These are phyloP conservation scores for Eclectus roratus DNA, from an alignment of 2,113 vertebrate species.

Conservation along the genomic window DNA sequence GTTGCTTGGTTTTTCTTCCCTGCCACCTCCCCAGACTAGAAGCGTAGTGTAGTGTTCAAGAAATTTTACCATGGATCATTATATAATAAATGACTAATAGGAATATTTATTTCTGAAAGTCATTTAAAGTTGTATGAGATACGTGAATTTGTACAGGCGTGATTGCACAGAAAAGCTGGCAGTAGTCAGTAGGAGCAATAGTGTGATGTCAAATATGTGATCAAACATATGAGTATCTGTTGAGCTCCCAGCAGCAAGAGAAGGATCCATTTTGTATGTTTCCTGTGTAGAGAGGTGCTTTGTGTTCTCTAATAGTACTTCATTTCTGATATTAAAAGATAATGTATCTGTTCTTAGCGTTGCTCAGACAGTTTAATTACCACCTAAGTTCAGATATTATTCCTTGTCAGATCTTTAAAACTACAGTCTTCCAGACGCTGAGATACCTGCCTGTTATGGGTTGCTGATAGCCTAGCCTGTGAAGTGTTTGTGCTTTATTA, in stretches of 20 bases:
- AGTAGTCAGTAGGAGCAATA: conserved; percentile 54
- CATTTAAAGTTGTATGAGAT: conserved; percentile 17
- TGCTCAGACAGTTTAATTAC: conserved; percentile 69
- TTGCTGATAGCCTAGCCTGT: conserved; percentile 26
- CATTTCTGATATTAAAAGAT: conserved; percentile 66
- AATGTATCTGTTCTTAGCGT: conserved; percentile 55
- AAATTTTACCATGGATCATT: neutral
- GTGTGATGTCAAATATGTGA: conserved; percentile 44
- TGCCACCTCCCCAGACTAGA: neutral
- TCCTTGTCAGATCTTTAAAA: conserved; percentile 65
- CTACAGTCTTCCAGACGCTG: conserved; percentile 37
- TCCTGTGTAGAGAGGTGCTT: conserved; percentile 54
- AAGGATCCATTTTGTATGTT: conserved; percentile 66
- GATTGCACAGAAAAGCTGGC: conserved; percentile 33
- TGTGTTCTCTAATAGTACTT: conserved; percentile 62
- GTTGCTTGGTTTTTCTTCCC: neutral
- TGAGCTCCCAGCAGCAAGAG: conserved; percentile 43
- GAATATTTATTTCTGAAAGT: conserved; percentile 8
- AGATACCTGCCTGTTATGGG: conserved; percentile 49
- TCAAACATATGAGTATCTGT: conserved; percentile 37
- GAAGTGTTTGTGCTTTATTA: conserved; percentile 21
- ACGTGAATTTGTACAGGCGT: conserved; percentile 5
- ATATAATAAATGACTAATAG: conserved; percentile 4
- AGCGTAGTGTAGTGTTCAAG: neutral
- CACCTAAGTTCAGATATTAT: conserved; percentile 69